Base-by-base conservation (phyloP, 1,140 invertebrate genomes). In the Drosophila sucinea region DNA sequence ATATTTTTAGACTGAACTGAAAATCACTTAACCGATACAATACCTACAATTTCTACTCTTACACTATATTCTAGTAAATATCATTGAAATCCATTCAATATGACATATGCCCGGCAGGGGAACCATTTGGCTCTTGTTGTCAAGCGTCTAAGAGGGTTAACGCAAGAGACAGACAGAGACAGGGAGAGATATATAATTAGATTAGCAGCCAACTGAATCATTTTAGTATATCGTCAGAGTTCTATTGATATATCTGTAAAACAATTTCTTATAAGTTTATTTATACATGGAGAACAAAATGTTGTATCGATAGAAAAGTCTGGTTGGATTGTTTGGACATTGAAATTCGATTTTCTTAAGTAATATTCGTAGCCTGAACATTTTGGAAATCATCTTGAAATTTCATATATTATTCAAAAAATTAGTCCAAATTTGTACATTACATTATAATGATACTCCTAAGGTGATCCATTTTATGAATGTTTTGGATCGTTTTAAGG, bases 211-310 rank as follows among this genome's bases (percentile, higher is more conserved):
- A 47, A 47, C 1, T 23, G 44, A 47, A 47, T 47, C 44, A 47
- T 47, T 47, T 47, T 47, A 25, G 44, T 25, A 47, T n/a, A 47
- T 47, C 44, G 8, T 47, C 44, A 25, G 44, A 27, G 3, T 47
- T 47, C 23, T 47, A 47, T 47, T 47, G 44, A 47, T 47, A 47
- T 47, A 47, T 47, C 44, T 47, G 23, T 47, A 47, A 47, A 7
- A 23, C 17, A 44, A 5, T 23, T 25, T 44, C 8, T 5, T 47
- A 17, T 2, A 25, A 47, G 44, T 47, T 25, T 47, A 47, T 47
- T 47, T 47, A 47, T 47, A 47, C 17, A 47, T 47, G 44, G 44
- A 47, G 10, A 7, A 47, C 11, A 47, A 2, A 23, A 47, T 23
- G 6, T 23, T 23, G 4, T 47, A 23, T 47, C n/a, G 5, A 44